Percentiles rank a stretch among this genome's conserved stretches.
Evolutionary conservation across 2,113 vertebrate genomes (phyloP).

Genomic region (Chaetura pelagica): DNA sequence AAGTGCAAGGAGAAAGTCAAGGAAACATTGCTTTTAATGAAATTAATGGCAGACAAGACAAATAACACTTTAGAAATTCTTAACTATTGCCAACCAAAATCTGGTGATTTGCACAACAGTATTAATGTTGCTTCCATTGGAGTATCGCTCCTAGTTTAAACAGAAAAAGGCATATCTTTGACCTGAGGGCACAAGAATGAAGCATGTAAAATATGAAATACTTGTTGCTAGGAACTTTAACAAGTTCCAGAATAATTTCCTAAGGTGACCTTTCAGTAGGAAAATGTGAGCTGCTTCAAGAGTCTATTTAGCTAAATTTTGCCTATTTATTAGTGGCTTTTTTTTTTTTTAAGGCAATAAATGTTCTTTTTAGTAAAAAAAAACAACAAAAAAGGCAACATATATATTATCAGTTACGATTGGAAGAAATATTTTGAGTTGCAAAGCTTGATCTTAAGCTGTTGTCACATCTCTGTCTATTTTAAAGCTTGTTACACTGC

Average conservation of each 20-base stretch:
- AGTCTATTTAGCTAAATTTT: background rate
- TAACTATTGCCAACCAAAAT: background rate
- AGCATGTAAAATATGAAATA: background rate
- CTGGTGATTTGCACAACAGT: background rate
- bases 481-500: background rate
- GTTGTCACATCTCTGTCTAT: background rate
- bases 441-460: background rate
- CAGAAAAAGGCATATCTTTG: background rate
- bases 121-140: background rate
- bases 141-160: background rate
- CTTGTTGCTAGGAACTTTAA: background rate
- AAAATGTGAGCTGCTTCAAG: background rate
- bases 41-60: background rate
- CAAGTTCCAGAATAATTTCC: background rate
- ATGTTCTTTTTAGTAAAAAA: background rate
- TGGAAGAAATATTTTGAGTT: background rate
- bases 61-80: background rate
- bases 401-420: background rate
- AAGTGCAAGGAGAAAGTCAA: background rate
- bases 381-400: too few relatives aligned
- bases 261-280: background rate
- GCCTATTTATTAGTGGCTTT: background rate
- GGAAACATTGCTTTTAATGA: background rate
- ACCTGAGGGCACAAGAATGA: background rate
- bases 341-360: background rate